Percentiles rank a stretch among this genome's conserved stretches.
Conservation (phyloP, 1,140 invertebrate genomes). For the Aethina tumida region DNA sequence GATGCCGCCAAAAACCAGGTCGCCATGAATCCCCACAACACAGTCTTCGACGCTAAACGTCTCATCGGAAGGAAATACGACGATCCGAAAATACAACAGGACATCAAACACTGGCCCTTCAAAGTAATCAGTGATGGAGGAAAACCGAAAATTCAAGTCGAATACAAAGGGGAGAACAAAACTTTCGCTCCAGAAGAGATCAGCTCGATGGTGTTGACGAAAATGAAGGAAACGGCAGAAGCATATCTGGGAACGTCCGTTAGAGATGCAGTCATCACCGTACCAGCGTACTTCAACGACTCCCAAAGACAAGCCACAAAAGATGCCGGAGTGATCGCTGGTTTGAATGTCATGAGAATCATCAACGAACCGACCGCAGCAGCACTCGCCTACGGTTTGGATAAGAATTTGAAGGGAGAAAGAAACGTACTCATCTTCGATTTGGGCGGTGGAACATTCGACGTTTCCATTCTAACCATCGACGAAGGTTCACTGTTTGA, state of each 20-base stretch:
- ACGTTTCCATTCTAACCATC: conserved; percentile 68
- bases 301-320: conserved; percentile 58
- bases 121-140: conserved; percentile 36
- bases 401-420: conserved; percentile 63
- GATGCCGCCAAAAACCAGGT: conserved; percentile 47
- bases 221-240: conserved; percentile 50
- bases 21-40: conserved; percentile 78
- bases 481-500: conserved; percentile 55
- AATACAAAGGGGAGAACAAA: conserved; percentile 56
- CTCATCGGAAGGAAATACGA: conserved; percentile 41
- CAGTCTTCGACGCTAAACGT: conserved; percentile 58
- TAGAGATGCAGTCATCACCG: conserved; percentile 31
- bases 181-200: conserved; percentile 35
- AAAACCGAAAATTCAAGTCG: conserved; percentile 55
- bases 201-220: conserved; percentile 52
- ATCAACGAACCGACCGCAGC: conserved; percentile 72
- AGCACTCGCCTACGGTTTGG: conserved; percentile 67
- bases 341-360: conserved; percentile 52
- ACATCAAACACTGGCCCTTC: conserved; percentile 43
- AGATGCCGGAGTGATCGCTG: conserved; percentile 51
- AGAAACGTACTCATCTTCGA: conserved; percentile 53
- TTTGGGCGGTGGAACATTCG: conserved; percentile 54
- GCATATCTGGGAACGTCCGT: conserved; percentile 36
- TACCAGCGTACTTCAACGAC: conserved; percentile 47
- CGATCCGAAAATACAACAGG: conserved; percentile 41